Evolutionary conservation across 2,113 vertebrate genomes (phyloP), one percentile per base, ranked within the genome.

Genomic region (Larimichthys crocea): DNA sequence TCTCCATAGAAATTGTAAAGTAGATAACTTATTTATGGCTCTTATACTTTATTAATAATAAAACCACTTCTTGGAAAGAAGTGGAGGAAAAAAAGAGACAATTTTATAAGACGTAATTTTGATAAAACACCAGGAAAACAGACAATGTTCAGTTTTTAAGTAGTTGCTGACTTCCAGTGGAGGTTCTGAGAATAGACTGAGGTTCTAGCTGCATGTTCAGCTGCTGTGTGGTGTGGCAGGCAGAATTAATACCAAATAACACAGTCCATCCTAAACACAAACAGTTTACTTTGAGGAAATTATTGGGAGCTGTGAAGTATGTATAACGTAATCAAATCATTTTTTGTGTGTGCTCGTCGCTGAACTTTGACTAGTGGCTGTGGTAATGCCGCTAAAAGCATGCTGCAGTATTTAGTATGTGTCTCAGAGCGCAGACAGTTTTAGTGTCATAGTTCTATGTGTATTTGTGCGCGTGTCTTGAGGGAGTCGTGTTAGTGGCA

Each of bases 401-500:
- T n/a, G 20, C n/a, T 0, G 42, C 7, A 50, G 68, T 56, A 55
- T 72, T 88, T 87, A 79, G 66, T 35, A 5, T 12, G 65, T 3
- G 35, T 82, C 59, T 83, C 74, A 12, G 2, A 48, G 82, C 4
- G 19, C 62, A 46, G 62, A 46, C 80, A n/a, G 57, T 53, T 82
- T 83, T 79, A 76, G 44, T 79, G 67, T 71, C 15, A 10, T 57
- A 19, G 60, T 69, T 82, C 20, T 83, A 10, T 71, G 65, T 68
- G 20, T 71, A 12, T 69, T 24, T 61, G 77, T 10, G 29, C 12
- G 63, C 35, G 62, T 35, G 61, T 76, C 70, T 88, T 72, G 62
- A 65, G 84, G 64, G 88, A 86, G 83, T 55, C 50, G 24, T 70
- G 84, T 83, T 55, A 46, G 82, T 64, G 71, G 73, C 77, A 40